phyloP scores from a whole-genome alignment of 2,113 vertebrate species.

The Fregata magnificens region DNA sequence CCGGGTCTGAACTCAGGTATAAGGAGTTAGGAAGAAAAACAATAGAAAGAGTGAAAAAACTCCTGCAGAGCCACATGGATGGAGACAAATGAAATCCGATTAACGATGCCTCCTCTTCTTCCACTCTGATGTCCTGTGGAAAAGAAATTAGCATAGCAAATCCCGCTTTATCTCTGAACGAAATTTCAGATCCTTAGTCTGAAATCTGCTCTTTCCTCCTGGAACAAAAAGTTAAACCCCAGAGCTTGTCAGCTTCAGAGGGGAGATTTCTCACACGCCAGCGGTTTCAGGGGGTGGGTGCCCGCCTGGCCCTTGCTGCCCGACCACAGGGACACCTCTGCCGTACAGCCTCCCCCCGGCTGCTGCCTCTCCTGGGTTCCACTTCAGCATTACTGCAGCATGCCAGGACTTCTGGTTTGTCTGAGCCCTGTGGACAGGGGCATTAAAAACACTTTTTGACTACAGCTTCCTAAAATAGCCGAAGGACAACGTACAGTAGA shows the following conservation, averaged over 20 bases:
- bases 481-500: neutral
- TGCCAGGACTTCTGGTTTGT: neutral
- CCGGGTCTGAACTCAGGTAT: neutral
- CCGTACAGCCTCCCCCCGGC: neutral
- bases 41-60: neutral
- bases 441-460: neutral
- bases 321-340: neutral
- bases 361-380: neutral
- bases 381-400: neutral
- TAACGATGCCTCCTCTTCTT: neutral
- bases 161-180: conserved; percentile 59
- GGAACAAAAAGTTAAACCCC: conserved; percentile 31
- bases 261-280: conserved; percentile 60
- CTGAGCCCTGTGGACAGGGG: neutral
- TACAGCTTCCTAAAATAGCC: neutral
- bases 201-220: conserved; percentile 45
- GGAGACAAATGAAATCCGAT: neutral
- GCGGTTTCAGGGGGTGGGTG: neutral
- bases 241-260: conserved; percentile 26
- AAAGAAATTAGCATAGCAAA: conserved; percentile 69
- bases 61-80: neutral
- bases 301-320: neutral
- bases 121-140: conserved; percentile 31
- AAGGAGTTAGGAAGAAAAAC: neutral
- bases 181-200: conserved; percentile 58